These are phyloP conservation scores for Eucriotettix oculatus DNA, from an alignment of 2,888 invertebrate genomes.

Conservation along the genomic window DNA sequence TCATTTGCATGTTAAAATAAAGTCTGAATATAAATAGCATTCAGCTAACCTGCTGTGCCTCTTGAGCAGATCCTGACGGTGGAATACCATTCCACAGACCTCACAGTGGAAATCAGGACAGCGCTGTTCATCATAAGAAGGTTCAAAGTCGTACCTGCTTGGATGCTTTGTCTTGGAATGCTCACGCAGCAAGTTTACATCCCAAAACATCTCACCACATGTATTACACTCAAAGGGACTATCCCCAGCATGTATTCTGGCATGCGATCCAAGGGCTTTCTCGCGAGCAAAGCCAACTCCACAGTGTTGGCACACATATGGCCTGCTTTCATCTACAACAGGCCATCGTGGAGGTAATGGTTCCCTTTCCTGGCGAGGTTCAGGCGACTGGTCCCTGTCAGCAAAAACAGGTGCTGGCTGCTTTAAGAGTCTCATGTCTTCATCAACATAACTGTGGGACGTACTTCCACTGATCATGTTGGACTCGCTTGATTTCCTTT, in stretches of 20 bases:
- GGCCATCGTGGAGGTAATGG: slow-evolving; percentile 28
- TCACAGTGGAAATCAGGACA: slow-evolving; percentile 32
- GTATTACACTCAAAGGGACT: slow-evolving; percentile 63
- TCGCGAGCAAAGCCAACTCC: slow-evolving; percentile 65
- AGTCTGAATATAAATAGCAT: background rate
- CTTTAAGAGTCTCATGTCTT: slow-evolving; percentile 30
- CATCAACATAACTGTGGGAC: slow-evolving; percentile 30
- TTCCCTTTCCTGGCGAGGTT: background rate
- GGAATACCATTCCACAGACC: slow-evolving; percentile 64
- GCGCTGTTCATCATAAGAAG: slow-evolving; percentile 25
- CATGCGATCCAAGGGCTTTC: slow-evolving; percentile 63
- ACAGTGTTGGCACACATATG: slow-evolving; percentile 64
- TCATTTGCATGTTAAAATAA: background rate
- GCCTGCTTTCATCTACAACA: slow-evolving; percentile 50
- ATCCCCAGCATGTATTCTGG: slow-evolving; percentile 61
- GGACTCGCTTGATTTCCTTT: slow-evolving; percentile 18
- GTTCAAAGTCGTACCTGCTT: slow-evolving; percentile 22
- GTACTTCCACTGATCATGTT: slow-evolving; percentile 17
- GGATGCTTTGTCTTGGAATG: slow-evolving; percentile 42
- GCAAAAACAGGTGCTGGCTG: slow-evolving; percentile 3
- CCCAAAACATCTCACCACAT: slow-evolving; percentile 73
- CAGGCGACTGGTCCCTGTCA: background rate
- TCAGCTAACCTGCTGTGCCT: slow-evolving; percentile 40
- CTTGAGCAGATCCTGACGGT: slow-evolving; percentile 54
- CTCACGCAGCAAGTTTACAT: slow-evolving; percentile 37